Evolutionary conservation across 2,888 invertebrate species (phyloP).

Genomic region (Branchipolynoe longqiensis): DNA sequence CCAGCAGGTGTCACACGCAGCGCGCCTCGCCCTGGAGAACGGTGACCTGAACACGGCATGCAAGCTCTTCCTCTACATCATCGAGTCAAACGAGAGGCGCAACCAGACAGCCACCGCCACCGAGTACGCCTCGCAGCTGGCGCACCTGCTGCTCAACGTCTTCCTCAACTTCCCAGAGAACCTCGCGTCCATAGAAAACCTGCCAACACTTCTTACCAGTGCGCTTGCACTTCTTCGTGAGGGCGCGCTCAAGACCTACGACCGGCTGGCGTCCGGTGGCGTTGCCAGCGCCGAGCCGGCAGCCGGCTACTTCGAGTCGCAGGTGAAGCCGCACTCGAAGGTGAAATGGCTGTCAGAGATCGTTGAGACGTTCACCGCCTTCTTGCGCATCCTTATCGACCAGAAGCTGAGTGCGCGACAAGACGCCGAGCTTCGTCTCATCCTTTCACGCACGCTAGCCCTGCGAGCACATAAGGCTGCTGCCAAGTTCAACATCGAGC

Average conservation of each 20-base stretch:
- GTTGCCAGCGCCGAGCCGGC: slow-evolving; percentile 25
- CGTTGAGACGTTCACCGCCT: slow-evolving; percentile 61
- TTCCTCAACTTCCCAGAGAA: slow-evolving; percentile 34
- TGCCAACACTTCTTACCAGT: slow-evolving; percentile 64
- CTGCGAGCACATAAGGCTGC: slow-evolving; percentile 85
- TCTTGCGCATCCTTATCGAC: slow-evolving; percentile 59
- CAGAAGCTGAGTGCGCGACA: neutral
- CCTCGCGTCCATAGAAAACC: slow-evolving; percentile 43
- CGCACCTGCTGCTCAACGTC: slow-evolving; percentile 71
- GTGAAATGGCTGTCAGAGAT: slow-evolving; percentile 59
- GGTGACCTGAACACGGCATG: slow-evolving; percentile 61
- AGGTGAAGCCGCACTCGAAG: slow-evolving; percentile 43
- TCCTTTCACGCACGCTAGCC: slow-evolving; percentile 82
- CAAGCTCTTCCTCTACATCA: slow-evolving; percentile 61
- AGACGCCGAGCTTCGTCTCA: neutral
- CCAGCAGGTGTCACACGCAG: slow-evolving; percentile 60
- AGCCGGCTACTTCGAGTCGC: slow-evolving; percentile 15
- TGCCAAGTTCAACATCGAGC: slow-evolving; percentile 85
- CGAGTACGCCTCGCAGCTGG: slow-evolving; percentile 86
- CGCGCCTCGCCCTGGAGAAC: slow-evolving; percentile 60
- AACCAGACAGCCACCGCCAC: slow-evolving; percentile 54
- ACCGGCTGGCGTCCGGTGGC: slow-evolving; percentile 78
- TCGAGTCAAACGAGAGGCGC: slow-evolving; percentile 55
- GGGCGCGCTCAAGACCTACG: slow-evolving; percentile 65
- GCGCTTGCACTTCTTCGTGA: slow-evolving; percentile 66